phyloP scores from a whole-genome alignment of 2,113 vertebrate species.

The Rhabdornis inornatus region DNA sequence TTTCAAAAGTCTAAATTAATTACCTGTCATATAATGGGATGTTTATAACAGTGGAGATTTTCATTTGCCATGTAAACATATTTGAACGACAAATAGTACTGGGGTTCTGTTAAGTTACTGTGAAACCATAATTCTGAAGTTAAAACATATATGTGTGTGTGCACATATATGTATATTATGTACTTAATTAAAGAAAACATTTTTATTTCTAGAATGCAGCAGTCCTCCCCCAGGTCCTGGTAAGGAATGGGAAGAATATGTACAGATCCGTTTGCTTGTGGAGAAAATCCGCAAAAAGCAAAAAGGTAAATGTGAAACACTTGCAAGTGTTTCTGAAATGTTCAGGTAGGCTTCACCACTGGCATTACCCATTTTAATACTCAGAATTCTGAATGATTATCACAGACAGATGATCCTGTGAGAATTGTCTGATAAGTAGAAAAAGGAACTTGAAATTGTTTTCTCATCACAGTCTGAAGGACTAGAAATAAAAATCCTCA shows the following conservation, averaged over 20 bases:
- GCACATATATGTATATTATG: too few relatives aligned
- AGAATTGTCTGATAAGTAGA: neutral
- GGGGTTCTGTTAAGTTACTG: neutral
- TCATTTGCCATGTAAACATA: neutral
- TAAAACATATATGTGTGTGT: neutral
- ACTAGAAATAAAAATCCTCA: neutral
- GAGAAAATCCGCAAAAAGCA: conserved; percentile 98
- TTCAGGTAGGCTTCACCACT: neutral
- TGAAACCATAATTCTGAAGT: neutral
- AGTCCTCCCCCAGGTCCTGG: conserved; percentile 85
- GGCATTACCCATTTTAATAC: neutral
- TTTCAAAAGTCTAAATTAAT: neutral
- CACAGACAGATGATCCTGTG: neutral
- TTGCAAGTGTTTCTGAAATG: neutral
- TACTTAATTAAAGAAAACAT: neutral
- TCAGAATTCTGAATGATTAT: neutral
- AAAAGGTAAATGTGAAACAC: conserved; percentile 79
- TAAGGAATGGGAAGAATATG: conserved; percentile 96
- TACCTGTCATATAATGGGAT: neutral
- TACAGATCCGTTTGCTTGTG: conserved; percentile 89
- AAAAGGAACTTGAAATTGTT: neutral
- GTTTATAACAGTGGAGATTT: neutral
- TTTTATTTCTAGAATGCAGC: conserved; percentile 84
- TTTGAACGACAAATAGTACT: neutral
- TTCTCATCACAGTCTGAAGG: neutral